Evolutionary conservation across 2,888 invertebrate genomes (phyloP), one percentile per base, ranked within the genome.

Genomic region (Chelonus formosanus): DNA sequence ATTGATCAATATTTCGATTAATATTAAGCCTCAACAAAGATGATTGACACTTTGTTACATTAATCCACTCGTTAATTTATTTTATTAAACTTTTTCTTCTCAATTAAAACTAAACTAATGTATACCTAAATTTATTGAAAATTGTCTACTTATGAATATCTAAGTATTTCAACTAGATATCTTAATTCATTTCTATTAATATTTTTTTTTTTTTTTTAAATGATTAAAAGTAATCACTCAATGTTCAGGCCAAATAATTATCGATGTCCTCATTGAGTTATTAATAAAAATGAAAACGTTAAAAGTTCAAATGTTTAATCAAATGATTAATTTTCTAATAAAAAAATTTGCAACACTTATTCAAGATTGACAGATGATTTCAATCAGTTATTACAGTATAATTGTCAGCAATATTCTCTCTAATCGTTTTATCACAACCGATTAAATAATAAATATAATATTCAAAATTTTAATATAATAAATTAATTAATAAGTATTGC

Each of bases 281-380:
- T 40, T 20, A 40, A 50, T n/a, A 53, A 57, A 45, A 44, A 36
- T 50, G 43, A 59, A 54, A 54, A 35, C 31, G 34, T 6, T 57
- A n/a, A 40, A 55, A 47, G 45, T 61, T 67, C 61, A 69, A 69
- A 65, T 66, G 56, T 67, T 61, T 32, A 68, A 70, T 70, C 67
- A 63, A 70, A 70, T 58, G 69, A 68, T 69, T 72, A 67, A 72
- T 72, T 69, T 67, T 20, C 20, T 69, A 72, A 68, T 69, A 67
- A 67, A 64, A 68, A 69, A 69, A 70, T 67, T 68, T 68, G 69
- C 71, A 66, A 70, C 65, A 58, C 54, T 61, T 63, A 63, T 40
- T 40, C 40, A 40, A 40, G 6, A 4, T 40, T 40, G 4, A 40
- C 40, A 5, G 50, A 40, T 40, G 40, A 40, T 40, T 40, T 40